Percentiles rank a stretch among this genome's conserved stretches.
Conservation (phyloP, 2,113 vertebrate genomes). For the Atrichornis clamosus region DNA sequence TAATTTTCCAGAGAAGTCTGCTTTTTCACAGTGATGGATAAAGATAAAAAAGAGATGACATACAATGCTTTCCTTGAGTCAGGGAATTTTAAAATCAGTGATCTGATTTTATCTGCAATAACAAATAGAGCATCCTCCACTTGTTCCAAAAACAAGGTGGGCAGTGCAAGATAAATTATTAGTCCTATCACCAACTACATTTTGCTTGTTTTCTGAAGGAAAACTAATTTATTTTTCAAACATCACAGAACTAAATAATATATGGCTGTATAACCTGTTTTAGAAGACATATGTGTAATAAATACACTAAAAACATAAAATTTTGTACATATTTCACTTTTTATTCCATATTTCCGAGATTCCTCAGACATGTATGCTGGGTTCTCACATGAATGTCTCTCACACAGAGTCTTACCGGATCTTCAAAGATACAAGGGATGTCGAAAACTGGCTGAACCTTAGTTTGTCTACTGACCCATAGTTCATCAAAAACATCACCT, state of each 20-base stretch:
- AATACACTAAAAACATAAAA: not conserved
- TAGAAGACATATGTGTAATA: not conserved
- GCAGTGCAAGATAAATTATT: not conserved
- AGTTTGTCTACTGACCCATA: not conserved
- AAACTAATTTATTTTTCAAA: not conserved
- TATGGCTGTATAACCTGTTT: not conserved
- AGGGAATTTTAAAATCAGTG: not conserved
- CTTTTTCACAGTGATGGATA: not conserved
- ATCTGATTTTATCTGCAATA: not conserved
- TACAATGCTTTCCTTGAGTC: not conserved
- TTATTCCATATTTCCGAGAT: not conserved
- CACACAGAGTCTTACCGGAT: not conserved
- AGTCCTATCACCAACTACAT: not conserved
- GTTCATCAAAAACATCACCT: not conserved
- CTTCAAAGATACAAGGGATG: not conserved
- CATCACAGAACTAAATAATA: not conserved
- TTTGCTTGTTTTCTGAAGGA: not conserved
- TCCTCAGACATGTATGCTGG: not conserved
- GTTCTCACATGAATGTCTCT: not conserved
- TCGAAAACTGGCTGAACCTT: not conserved
- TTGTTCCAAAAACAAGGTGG: not conserved
- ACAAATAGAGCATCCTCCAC: not conserved
- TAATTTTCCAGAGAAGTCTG: not conserved
- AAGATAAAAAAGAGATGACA: not conserved
- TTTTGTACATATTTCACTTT: not conserved